A percentile compares a stretch with the other conserved stretches of the same genome.
phyloP scores from a whole-genome alignment of 2,888 invertebrate genomes.

The Stenchaetothrips biformis region DNA sequence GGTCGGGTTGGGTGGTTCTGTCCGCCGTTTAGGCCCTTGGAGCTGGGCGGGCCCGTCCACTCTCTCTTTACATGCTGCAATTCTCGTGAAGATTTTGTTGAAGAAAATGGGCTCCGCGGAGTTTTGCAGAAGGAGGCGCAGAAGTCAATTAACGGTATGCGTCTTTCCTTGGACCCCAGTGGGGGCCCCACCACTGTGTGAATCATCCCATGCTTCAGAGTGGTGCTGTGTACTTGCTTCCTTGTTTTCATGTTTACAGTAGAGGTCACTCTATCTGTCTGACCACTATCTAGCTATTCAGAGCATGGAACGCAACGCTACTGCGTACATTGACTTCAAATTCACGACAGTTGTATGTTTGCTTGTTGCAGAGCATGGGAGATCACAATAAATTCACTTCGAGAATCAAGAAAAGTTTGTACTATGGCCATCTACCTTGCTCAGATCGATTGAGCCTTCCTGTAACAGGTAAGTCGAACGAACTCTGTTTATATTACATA shows the following conservation, averaged over 20 bases:
- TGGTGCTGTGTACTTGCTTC: not conserved
- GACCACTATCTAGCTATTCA: not conserved
- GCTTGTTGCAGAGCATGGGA: slow-evolving; percentile 54
- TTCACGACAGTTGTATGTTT: not conserved
- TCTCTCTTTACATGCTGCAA: no score
- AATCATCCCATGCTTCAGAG: not conserved
- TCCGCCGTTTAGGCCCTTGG: no score
- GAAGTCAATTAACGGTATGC: not conserved
- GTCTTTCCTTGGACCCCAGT: not conserved
- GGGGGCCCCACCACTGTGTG: not conserved
- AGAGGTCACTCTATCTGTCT: not conserved
- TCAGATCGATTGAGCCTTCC: slow-evolving; percentile 69
- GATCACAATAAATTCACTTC: slow-evolving; percentile 73
- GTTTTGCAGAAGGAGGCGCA: not conserved
- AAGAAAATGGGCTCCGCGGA: not conserved
- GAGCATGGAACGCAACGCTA: not conserved
- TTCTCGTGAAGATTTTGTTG: not conserved
- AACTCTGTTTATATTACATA: not conserved
- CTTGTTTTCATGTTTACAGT: not conserved
- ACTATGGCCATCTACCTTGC: slow-evolving; percentile 75
- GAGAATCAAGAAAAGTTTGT: slow-evolving; percentile 80
- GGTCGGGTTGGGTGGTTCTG: no score
- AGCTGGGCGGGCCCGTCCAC: no score
- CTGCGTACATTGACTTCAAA: not conserved
- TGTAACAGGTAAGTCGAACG: slow-evolving; percentile 63